Base-by-base conservation (phyloP, 2,888 invertebrate species). In the Drosophila kambysellisi region DNA sequence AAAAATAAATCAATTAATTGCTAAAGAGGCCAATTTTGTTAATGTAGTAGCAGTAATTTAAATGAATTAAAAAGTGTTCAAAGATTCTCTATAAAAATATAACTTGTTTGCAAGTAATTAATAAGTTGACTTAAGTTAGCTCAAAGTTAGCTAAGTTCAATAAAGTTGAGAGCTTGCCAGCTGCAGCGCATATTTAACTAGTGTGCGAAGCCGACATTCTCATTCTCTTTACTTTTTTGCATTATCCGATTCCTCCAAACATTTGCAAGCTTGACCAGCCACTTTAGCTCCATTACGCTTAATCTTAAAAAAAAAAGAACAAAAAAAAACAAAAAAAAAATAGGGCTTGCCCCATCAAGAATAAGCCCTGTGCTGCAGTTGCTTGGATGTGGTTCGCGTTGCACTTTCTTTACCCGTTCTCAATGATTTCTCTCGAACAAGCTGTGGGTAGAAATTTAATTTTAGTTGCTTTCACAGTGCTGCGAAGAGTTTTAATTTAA, bases 401-500 rank as follows among this genome's bases (percentile, higher is more conserved):
- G 39, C 33, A 33, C 60, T 48, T 64, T 66, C 66, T 32, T 43
- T 25, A 35, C 20, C 58, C 56, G 37, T 52, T 66, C 57, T 41
- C 65, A 53, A 64, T 74, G 70, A 73, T 78, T 75, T 71, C 52
- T 60, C 72, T 74, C 74, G 74, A 76, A 79, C 75, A 66, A 66
- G 61, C 68, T 67, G 61, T 74, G 74, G 70, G 58, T 71, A 39
- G 66, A 61, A 79, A 79, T 72, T 74, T 51, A 70, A 70, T 66
- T 54, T 66, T 67, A 68, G 46, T 51, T 70, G 48, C 61, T 69
- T 65, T 53, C 46, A 43, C 35, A 46, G 54, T 41, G 53, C 46
- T 48, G 74, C 83, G 51, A 70, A 80, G 84, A 89, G 81, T 87
- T 88, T 87, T 89, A 87, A 87, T 89, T 87, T 89, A 87, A 87